phyloP scores from a whole-genome alignment of 2,888 invertebrate species.

The Drosophila atroscutellata region DNA sequence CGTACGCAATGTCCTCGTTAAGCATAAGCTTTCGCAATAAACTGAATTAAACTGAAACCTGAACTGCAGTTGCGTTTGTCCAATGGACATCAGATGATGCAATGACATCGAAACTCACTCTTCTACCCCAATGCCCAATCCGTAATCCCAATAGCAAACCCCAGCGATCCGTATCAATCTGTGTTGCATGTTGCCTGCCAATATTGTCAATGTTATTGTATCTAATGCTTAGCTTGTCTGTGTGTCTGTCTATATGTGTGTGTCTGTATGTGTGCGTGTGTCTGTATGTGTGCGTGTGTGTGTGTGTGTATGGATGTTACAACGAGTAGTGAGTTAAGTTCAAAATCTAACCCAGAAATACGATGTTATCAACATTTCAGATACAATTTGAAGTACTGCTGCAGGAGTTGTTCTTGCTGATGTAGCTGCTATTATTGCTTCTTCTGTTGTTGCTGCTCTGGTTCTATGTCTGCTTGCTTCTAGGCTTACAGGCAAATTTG shows the following conservation, averaged over 20 bases:
- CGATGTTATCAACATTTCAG: slow-evolving; percentile 68
- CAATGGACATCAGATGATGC: slow-evolving; percentile 40
- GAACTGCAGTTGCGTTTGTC: slow-evolving; percentile 20
- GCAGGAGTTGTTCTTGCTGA: slow-evolving; percentile 14
- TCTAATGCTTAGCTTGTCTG: slow-evolving; percentile 49
- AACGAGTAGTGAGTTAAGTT: slow-evolving; percentile 27
- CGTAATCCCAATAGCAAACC: slow-evolving; percentile 6
- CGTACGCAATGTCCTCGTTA: not conserved
- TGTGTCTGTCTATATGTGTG: not conserved
- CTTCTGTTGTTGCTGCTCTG: slow-evolving; percentile 12
- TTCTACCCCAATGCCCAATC: not conserved
- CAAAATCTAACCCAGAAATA: slow-evolving; percentile 52
- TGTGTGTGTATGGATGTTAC: slow-evolving; percentile 16
- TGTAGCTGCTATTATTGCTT: not conserved
- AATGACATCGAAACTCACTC: not conserved
- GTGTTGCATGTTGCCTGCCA: slow-evolving; percentile 42
- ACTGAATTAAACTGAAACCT: slow-evolving; percentile 17
- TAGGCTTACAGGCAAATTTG: slow-evolving; percentile 71
- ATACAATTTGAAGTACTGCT: slow-evolving; percentile 53
- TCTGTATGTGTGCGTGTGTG: slow-evolving; percentile 2
- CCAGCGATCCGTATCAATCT: slow-evolving; percentile 61
- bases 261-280: slow-evolving; percentile 1
- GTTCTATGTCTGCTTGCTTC: slow-evolving; percentile 26
- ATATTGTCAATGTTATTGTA: slow-evolving; percentile 68
- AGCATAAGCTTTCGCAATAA: slow-evolving; percentile 3